Percentiles rank a stretch among this genome's conserved stretches.
phyloP scores from a whole-genome alignment of 2,888 invertebrate species.

The Conus canariensis region DNA sequence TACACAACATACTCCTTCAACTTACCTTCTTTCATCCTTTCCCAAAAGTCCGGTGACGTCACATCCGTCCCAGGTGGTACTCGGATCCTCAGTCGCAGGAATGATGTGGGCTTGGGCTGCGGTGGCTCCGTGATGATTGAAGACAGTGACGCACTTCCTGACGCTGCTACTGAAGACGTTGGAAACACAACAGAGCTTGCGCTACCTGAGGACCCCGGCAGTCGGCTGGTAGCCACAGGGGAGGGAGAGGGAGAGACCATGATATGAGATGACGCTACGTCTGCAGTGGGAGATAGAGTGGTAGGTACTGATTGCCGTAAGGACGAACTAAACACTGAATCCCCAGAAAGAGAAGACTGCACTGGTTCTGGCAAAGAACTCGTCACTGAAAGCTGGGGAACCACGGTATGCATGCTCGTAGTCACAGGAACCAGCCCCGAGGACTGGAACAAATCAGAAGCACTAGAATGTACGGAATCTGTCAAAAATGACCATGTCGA shows the following conservation, averaged over 20 bases:
- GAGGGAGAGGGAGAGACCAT: background rate
- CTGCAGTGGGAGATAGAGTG: too few species aligned
- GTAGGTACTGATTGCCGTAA: too few species aligned
- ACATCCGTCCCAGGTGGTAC: background rate
- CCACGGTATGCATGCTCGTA: background rate
- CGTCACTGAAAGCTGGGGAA: background rate
- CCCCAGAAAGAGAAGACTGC: background rate
- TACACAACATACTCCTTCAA: too few species aligned
- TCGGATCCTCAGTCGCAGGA: conserved; percentile 5
- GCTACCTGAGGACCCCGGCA: background rate
- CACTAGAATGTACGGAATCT: background rate
- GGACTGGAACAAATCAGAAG: too few species aligned
- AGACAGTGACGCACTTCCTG: background rate
- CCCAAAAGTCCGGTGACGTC: background rate
- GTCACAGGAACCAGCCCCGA: too few species aligned
- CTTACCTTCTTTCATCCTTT: conserved; percentile 19
- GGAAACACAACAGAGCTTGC: background rate
- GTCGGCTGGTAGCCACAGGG: background rate
- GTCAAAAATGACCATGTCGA: background rate
- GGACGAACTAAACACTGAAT: background rate
- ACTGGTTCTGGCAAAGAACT: background rate
- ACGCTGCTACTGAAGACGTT: background rate
- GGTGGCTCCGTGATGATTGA: background rate
- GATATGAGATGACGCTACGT: background rate
- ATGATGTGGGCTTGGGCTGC: background rate